Evolutionary conservation across 2,888 invertebrate genomes (phyloP).

Genomic region (Argynnis bischoffii): DNA sequence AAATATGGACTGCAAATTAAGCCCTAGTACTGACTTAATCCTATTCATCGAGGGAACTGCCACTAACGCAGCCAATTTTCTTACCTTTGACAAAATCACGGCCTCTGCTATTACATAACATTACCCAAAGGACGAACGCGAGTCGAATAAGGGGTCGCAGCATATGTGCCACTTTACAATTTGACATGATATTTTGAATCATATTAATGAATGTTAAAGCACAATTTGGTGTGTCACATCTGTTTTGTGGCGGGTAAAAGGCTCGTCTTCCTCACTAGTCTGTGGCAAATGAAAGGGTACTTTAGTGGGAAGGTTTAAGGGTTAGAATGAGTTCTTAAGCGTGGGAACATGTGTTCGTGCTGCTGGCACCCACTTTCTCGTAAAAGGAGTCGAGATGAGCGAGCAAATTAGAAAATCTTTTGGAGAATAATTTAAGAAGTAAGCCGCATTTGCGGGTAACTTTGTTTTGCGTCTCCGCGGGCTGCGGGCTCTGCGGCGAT

Average conservation of each 20-base stretch:
- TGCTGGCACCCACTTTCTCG: constrained; percentile 55
- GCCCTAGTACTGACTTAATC: constrained; percentile 52
- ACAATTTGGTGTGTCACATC: constrained; percentile 54
- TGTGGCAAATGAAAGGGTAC: constrained; percentile 41
- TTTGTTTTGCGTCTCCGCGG: constrained; percentile 54
- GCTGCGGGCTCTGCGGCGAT: constrained; percentile 47
- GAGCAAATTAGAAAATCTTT: constrained; percentile 82
- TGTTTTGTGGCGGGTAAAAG: constrained; percentile 37
- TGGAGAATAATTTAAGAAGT: constrained; percentile 78
- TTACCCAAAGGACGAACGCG: constrained; percentile 79
- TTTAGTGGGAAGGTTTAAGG: constrained; percentile 62
- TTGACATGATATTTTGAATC: constrained; percentile 56
- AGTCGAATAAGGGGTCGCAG: constrained; percentile 62
- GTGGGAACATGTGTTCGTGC: constrained; percentile 60
- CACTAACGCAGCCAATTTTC: constrained; percentile 80
- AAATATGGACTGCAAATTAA: constrained; percentile 20
- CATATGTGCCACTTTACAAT: constrained; percentile 51
- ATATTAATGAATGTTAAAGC: constrained; percentile 67
- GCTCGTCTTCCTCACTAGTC: constrained; percentile 4
- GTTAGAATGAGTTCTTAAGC: constrained; percentile 62
- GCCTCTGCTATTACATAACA: constrained; percentile 77
- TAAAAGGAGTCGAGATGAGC: constrained; percentile 62
- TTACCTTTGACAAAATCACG: constrained; percentile 82
- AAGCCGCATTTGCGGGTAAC: constrained; percentile 60
- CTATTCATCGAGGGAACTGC: constrained; percentile 69